phyloP scores from a whole-genome alignment of 64 coral and sea anemone genomes.

The Dendronephthya gigantea region DNA sequence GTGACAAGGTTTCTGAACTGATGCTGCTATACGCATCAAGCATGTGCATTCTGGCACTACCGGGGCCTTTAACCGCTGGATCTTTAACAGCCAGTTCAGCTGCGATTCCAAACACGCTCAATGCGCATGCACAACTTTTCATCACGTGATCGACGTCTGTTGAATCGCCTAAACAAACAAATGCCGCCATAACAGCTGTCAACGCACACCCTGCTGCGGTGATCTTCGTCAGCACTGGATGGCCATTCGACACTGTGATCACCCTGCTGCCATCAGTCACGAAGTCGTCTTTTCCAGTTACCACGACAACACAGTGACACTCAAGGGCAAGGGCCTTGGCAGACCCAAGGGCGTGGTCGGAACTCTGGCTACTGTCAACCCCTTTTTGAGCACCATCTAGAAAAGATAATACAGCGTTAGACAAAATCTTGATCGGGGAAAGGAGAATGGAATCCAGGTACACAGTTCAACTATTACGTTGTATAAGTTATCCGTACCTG shows the following conservation, averaged over 20 bases:
- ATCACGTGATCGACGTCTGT: slow-evolving; percentile 26
- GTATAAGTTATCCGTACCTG: neutral
- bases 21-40: slow-evolving; percentile 31
- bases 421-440: too few relatives aligned
- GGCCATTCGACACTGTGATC: slow-evolving; percentile 24
- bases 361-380: slow-evolving; percentile 35
- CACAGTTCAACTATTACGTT: too few relatives aligned
- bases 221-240: slow-evolving; percentile 28
- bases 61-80: slow-evolving; percentile 17
- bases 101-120: slow-evolving; percentile 41
- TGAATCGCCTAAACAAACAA: slow-evolving; percentile 30
- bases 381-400: slow-evolving; percentile 31
- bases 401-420: too few relatives aligned
- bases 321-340: neutral
- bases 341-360: slow-evolving; percentile 1
- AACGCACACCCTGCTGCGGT: slow-evolving; percentile 33
- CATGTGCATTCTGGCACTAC: slow-evolving; percentile 39
- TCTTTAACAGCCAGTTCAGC: slow-evolving; percentile 27
- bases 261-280: slow-evolving; percentile 16
- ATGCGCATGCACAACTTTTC: slow-evolving; percentile 30
- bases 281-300: slow-evolving; percentile 8
- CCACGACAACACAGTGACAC: slow-evolving; percentile 23
- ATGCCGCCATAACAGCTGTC: slow-evolving; percentile 14
- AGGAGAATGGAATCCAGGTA: too few relatives aligned
- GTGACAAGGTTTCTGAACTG: neutral